These are phyloP conservation scores for Subacronicta megacephala DNA, from an alignment of 2,888 invertebrate species.

Conservation along the genomic window DNA sequence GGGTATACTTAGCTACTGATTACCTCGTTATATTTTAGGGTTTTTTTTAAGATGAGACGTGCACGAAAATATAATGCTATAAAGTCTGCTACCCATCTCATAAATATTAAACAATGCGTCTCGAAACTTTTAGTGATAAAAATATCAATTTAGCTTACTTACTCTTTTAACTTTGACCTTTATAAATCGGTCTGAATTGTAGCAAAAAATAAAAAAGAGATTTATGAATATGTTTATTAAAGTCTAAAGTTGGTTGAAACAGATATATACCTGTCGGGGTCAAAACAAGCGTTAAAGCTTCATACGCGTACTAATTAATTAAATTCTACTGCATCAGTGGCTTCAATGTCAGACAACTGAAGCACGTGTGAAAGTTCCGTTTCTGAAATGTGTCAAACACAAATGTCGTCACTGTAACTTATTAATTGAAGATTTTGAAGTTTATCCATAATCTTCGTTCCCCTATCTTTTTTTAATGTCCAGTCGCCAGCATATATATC, in stretches of 20 bases:
- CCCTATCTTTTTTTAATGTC: too few species aligned
- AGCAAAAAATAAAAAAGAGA: conserved; percentile 5
- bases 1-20: too few species aligned
- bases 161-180: conserved; percentile 5
- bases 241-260: conserved; percentile 13
- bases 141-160: conserved; percentile 7
- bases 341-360: conserved; percentile 16
- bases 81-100: conserved; percentile 10
- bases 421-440: too few species aligned
- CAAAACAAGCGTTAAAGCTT: conserved; percentile 19
- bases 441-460: too few species aligned
- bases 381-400: too few species aligned
- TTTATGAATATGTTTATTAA: conserved; percentile 10
- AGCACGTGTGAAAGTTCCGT: too few species aligned
- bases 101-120: conserved; percentile 13
- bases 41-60: too few species aligned
- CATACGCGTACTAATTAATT: conserved; percentile 14
- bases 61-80: conserved; percentile 1
- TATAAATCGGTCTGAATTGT: background rate
- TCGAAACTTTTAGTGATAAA: conserved; percentile 24
- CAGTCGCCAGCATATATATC: too few species aligned
- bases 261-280: conserved; percentile 19
- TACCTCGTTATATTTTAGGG: too few species aligned
- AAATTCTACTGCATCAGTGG: conserved; percentile 8
- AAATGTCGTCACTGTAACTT: too few species aligned